A percentile compares a stretch with the other conserved stretches of the same genome.
These are phyloP conservation scores for Psammodynastes pulverulentus DNA, from an alignment of 2,113 vertebrate species.

Conservation along the genomic window DNA sequence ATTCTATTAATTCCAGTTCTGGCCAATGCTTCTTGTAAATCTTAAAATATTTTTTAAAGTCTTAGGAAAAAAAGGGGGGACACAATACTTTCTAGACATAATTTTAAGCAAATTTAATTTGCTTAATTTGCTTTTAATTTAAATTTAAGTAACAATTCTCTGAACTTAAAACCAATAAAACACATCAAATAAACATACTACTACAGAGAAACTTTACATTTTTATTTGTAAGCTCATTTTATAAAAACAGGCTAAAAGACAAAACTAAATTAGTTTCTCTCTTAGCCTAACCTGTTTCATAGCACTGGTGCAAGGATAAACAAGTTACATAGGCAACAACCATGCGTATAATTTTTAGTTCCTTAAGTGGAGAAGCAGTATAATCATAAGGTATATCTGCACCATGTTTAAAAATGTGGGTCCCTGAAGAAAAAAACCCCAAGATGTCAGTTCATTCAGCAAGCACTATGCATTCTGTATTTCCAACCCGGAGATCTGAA, in stretches of 20 bases:
- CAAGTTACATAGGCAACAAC: not conserved
- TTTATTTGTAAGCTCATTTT: not conserved
- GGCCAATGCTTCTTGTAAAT: not conserved
- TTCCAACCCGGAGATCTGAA: not conserved
- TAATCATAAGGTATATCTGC: not conserved
- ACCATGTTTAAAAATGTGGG: not conserved
- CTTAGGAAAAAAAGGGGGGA: not conserved
- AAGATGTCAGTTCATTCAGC: not conserved
- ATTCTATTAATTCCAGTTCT: not conserved
- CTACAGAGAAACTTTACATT: not conserved
- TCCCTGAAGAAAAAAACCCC: not conserved
- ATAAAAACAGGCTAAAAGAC: not conserved
- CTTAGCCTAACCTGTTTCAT: not conserved
- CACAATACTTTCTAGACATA: not conserved
- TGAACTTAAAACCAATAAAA: not conserved
- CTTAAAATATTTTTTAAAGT: not conserved
- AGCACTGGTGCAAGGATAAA: not conserved
- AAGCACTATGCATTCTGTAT: not conserved
- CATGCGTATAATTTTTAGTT: not conserved
- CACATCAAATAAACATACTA: not conserved
- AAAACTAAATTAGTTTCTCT: not conserved
- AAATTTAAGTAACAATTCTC: not conserved
- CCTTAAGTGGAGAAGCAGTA: not conserved
- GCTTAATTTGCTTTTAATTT: no score
- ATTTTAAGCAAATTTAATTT: not conserved